Evolutionary conservation across 2,113 vertebrate species (phyloP), one percentile per base, ranked within the genome.

Genomic region (Gymnogyps californianus): DNA sequence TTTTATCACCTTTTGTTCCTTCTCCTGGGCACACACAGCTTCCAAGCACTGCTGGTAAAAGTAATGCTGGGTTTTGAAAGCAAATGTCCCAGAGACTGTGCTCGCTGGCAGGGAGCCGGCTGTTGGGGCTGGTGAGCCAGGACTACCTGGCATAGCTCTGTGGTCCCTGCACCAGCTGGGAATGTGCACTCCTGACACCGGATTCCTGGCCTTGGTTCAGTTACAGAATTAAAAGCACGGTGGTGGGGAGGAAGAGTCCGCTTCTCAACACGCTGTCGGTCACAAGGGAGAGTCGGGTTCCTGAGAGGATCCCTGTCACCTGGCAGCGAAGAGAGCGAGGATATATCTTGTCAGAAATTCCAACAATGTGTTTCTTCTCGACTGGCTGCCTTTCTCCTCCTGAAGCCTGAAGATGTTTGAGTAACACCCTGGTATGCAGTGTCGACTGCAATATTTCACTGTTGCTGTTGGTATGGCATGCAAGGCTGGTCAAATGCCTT

Each of bases 211-310:
- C 12, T 25, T 3, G 42, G 46, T 8, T 75, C 70, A 13, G n/a
- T 3, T 36, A 24, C 20, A 15, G 40, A 11, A n/a, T 25, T 64
- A 34, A 78, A 55, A 59, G 13, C 0, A 0, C 2, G 25, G 13
- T 9, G 34, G 2, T 52, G 67, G 52, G 31, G 54, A 66, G 34
- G 54, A 52, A 80, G 58, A 57, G 18, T 5, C 31, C 2, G 0
- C 44, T 49, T 21, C 65, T 85, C 28, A 11, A 15, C 15, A 7
- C 0, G 0, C 34, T 11, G 6, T 7, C 0, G 0, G 24, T 72
- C n/a, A 8, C 31, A 49, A 65, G 22, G 54, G 77, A 70, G 49
- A 26, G 17, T 0, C 0, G 2, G 16, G 54, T 1, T 87, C 85
- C 58, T 82, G 44, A 59, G 44, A 65, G 57, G 29, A 58, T 79